A percentile compares a stretch with the other conserved stretches of the same genome.
phyloP scores from a whole-genome alignment of 2,797 vertebrate species.

The Martes flavigula region DNA sequence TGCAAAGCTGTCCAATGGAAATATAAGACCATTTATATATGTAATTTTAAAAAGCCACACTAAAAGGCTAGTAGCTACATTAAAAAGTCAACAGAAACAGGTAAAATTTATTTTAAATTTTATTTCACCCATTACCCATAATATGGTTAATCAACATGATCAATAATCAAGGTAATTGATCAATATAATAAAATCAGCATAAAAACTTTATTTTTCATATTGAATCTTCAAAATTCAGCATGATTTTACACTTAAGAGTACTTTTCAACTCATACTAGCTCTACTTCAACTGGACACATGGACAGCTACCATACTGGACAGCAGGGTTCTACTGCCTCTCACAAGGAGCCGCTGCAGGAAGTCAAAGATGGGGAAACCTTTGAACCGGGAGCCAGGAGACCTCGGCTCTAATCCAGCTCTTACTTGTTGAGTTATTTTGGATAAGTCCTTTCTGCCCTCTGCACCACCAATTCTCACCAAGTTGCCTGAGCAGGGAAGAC shows the following conservation, averaged over 20 bases:
- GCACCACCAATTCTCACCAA: background rate
- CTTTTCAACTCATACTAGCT: background rate
- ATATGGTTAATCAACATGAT: background rate
- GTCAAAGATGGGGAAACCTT: background rate
- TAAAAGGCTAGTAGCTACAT: background rate
- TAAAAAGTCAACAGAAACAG: background rate
- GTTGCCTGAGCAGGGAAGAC: background rate
- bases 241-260: constrained; percentile 12
- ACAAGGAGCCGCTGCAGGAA: background rate
- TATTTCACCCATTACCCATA: background rate
- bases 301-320: background rate
- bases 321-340: background rate
- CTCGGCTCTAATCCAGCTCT: background rate
- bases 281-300: background rate
- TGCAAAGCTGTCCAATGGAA: background rate
- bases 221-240: constrained; percentile 12
- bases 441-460: background rate
- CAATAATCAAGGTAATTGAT: background rate
- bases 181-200: background rate
- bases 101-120: background rate
- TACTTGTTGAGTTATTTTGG: background rate
- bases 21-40: background rate
- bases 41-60: background rate
- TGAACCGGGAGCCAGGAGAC: background rate
- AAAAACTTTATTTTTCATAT: background rate